These are phyloP conservation scores for Argopecten irradians DNA, from an alignment of 1,140 invertebrate genomes.

Conservation along the genomic window DNA sequence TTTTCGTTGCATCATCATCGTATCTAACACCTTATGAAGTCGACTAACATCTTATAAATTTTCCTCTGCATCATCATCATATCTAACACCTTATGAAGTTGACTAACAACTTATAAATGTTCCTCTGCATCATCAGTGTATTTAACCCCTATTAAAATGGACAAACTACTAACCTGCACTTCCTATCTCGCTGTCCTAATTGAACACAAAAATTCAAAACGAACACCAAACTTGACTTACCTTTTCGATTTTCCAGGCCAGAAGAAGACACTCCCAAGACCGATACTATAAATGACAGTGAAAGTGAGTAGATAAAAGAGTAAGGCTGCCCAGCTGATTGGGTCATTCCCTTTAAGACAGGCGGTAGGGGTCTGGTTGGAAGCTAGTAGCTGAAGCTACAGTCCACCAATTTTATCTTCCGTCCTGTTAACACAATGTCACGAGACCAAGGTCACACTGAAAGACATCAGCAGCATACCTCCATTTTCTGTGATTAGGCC, in stretches of 20 bases:
- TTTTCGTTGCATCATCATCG: background rate
- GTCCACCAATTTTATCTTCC: background rate
- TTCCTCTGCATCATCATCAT: background rate
- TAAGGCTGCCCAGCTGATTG: conserved; percentile 14
- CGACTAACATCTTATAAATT: background rate
- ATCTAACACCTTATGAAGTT: background rate
- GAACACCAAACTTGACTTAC: background rate
- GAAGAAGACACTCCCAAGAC: background rate
- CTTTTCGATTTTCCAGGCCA: background rate
- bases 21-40: background rate
- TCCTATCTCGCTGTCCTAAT: too few species aligned
- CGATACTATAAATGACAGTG: background rate
- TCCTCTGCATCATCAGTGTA: background rate
- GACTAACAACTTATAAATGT: background rate
- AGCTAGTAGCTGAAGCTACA: background rate
- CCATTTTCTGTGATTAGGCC: background rate
- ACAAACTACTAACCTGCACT: background rate
- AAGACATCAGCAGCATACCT: background rate
- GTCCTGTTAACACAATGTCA: conserved; percentile 6
- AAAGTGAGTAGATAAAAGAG: background rate
- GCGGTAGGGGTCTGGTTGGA: background rate
- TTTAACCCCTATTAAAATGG: background rate
- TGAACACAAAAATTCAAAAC: too few species aligned
- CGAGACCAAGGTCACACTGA: background rate
- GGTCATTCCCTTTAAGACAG: background rate